phyloP scores from a whole-genome alignment of 2,888 invertebrate species.

The Coelopa pilipes region DNA sequence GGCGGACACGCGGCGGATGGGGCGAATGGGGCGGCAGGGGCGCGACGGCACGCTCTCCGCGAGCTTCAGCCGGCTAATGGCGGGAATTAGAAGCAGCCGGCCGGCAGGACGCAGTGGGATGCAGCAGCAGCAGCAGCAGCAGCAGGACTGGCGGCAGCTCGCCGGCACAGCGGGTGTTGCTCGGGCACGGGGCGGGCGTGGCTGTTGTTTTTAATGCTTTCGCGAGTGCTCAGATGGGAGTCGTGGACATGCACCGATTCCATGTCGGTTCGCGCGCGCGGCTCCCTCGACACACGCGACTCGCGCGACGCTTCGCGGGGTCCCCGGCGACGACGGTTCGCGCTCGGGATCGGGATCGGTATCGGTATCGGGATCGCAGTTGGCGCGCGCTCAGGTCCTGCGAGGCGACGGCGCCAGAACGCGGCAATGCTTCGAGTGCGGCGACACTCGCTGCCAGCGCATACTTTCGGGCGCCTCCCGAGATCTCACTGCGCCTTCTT shows the following conservation, averaged over 20 bases:
- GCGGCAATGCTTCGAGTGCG: background rate
- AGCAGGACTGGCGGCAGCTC: no score
- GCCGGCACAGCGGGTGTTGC: no score
- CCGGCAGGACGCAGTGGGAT: conserved; percentile 20
- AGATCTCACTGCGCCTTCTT: background rate
- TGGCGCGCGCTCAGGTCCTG: no score
- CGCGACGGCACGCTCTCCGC: no score
- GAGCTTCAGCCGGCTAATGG: no score
- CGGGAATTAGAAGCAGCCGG: no score
- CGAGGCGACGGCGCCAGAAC: background rate
- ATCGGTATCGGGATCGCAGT: no score
- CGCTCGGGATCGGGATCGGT: background rate
- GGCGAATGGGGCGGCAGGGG: no score
- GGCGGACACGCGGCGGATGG: no score
- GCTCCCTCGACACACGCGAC: background rate
- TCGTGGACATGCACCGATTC: background rate
- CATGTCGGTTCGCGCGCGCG: background rate
- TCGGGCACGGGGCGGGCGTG: background rate
- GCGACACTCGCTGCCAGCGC: background rate
- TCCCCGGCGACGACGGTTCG: background rate
- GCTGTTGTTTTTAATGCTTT: background rate
- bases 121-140: background rate
- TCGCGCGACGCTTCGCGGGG: background rate
- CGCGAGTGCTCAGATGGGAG: background rate
- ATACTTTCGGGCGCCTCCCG: background rate